phyloP scores from a whole-genome alignment of 2,888 invertebrate species.

The Torymus texanus region DNA sequence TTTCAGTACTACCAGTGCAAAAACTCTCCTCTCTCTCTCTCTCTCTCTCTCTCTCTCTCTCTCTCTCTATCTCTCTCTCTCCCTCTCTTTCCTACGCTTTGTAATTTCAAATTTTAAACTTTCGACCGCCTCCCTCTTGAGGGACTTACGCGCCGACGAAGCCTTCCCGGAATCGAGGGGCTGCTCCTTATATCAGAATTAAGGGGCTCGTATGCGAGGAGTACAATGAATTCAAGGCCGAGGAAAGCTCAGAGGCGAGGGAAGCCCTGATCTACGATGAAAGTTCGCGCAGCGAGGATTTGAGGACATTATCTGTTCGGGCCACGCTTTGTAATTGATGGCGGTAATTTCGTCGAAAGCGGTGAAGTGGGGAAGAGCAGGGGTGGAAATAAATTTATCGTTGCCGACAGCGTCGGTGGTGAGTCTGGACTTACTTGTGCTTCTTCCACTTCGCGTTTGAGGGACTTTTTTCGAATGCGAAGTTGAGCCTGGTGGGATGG shows the following conservation, averaged over 20 bases:
- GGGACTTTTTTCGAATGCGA: too few relatives aligned
- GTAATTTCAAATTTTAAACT: conserved; percentile 20
- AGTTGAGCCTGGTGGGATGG: too few relatives aligned
- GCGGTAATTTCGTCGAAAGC: conserved; percentile 61
- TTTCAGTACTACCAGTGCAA: too few relatives aligned
- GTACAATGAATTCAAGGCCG: conserved; percentile 55
- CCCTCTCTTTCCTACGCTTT: too few relatives aligned
- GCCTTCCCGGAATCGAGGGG: conserved; percentile 25
- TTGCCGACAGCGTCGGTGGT: background rate
- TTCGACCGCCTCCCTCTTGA: background rate
- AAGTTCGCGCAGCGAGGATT: conserved; percentile 68
- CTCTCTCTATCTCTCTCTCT: too few relatives aligned
- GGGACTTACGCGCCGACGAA: background rate
- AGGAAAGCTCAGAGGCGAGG: conserved; percentile 44
- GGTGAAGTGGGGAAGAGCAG: too few relatives aligned
- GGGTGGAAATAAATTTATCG: conserved; percentile 52
- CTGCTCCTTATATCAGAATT: conserved; percentile 51
- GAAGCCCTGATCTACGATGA: conserved; percentile 65
- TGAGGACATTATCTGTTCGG: conserved; percentile 69
- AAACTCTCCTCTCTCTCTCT: too few relatives aligned
- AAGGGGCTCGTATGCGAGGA: conserved; percentile 14
- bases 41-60: too few relatives aligned
- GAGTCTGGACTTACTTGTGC: background rate
- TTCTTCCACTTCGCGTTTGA: background rate
- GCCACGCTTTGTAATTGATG: conserved; percentile 64